Evolutionary conservation across 2,888 invertebrate species (phyloP).

Genomic region (Diadegma fenestrale): DNA sequence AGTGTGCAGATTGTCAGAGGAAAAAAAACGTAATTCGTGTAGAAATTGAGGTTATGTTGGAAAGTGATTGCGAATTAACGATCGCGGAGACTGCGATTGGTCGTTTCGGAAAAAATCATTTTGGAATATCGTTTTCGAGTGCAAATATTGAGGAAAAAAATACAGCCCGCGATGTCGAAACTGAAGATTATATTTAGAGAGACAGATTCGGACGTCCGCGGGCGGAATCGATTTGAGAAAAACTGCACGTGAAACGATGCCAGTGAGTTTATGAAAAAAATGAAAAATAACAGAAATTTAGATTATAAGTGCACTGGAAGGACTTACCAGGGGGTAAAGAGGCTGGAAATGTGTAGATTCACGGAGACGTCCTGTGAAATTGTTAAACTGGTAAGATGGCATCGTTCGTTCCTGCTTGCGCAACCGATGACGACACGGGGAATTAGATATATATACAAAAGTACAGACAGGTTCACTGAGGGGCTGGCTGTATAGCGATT

Average conservation of each 20-base stretch:
- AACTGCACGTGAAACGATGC: neutral
- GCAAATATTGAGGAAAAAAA: neutral
- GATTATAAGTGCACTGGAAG: neutral
- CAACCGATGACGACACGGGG: conserved; percentile 50
- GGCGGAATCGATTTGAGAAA: neutral
- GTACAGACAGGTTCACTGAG: no score
- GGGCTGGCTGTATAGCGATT: no score
- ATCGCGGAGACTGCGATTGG: neutral
- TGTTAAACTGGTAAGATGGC: conserved; percentile 74
- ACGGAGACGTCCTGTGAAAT: conserved; percentile 72
- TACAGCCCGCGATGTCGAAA: neutral
- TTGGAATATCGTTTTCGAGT: neutral
- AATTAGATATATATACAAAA: neutral
- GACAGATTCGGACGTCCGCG: neutral
- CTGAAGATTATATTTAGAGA: neutral
- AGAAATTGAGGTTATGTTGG: conserved; percentile 38
- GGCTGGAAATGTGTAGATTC: conserved; percentile 72
- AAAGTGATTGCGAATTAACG: neutral
- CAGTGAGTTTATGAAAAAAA: neutral
- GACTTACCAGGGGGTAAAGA: conserved; percentile 74
- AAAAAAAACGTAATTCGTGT: neutral
- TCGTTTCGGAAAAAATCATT: neutral
- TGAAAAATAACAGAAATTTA: neutral
- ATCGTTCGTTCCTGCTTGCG: conserved; percentile 69
- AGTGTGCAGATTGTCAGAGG: neutral